These are phyloP conservation scores for Ptychochromis oligacanthus DNA, from an alignment of 2,113 vertebrate genomes.

Conservation along the genomic window DNA sequence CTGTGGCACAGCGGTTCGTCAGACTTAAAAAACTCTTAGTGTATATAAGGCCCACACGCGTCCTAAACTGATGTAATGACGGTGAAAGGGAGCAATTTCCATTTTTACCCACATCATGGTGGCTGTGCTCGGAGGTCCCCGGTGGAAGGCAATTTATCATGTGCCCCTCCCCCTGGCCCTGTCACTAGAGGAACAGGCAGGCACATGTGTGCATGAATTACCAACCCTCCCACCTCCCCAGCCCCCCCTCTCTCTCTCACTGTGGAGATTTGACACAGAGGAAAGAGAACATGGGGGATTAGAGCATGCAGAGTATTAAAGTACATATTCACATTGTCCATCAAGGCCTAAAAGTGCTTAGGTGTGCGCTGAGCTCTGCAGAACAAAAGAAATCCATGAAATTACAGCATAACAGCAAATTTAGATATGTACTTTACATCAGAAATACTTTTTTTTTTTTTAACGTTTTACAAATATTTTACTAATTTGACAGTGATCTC, in stretches of 20 bases:
- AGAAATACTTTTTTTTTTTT: neutral
- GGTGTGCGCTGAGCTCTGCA: conserved; percentile 10
- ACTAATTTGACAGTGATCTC: neutral
- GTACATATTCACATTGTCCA: conserved; percentile 72
- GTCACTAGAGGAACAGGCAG: conserved; percentile 82
- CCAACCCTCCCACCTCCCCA: conserved; percentile 58
- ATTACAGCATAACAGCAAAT: neutral
- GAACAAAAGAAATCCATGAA: neutral
- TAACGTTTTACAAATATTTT: neutral
- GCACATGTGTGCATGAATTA: conserved; percentile 86
- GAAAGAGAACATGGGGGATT: conserved; percentile 69
- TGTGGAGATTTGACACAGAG: conserved; percentile 70
- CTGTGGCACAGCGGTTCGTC: conserved; percentile 56
- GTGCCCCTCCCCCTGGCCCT: conserved; percentile 81
- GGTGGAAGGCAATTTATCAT: conserved; percentile 86
- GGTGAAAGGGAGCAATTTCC: conserved; percentile 84
- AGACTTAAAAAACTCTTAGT: conserved; percentile 50
- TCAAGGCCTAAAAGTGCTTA: conserved; percentile 47
- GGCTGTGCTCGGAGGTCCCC: conserved; percentile 81
- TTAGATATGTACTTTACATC: neutral
- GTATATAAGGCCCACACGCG: conserved; percentile 80
- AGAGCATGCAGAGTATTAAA: conserved; percentile 67
- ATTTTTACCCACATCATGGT: conserved; percentile 84
- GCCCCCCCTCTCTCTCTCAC: conserved; percentile 16
- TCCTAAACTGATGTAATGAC: conserved; percentile 84